A percentile compares a stretch with the other conserved stretches of the same genome.
Evolutionary conservation across 2,113 vertebrate species (phyloP).

Genomic region (Micronycteris hirsuta): DNA sequence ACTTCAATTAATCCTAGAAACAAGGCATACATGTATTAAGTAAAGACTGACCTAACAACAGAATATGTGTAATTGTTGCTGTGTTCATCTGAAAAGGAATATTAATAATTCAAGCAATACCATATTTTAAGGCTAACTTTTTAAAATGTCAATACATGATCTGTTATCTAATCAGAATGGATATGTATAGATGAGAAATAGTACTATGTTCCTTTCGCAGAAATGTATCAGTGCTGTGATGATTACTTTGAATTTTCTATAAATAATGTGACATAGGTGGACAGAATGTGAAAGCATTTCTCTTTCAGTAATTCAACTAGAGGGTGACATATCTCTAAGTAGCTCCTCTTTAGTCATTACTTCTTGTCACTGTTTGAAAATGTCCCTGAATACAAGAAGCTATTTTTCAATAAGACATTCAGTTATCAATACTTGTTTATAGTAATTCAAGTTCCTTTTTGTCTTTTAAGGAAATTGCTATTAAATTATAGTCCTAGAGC

Average conservation of each 20-base stretch:
- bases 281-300: background rate
- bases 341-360: background rate
- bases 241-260: background rate
- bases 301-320: background rate
- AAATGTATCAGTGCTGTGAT: background rate
- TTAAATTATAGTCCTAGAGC: slow-evolving; percentile 62
- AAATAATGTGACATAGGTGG: background rate
- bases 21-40: background rate
- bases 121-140: background rate
- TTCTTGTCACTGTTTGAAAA: slow-evolving; percentile 35
- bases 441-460: slow-evolving; percentile 69
- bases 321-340: background rate
- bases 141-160: background rate
- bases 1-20: background rate
- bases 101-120: background rate
- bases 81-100: too few species aligned
- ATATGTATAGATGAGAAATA: background rate
- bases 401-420: slow-evolving; percentile 63
- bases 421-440: slow-evolving; percentile 52
- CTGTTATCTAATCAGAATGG: background rate
- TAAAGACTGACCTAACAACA: background rate
- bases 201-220: background rate
- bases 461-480: slow-evolving; percentile 67
- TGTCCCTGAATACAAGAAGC: slow-evolving; percentile 41
- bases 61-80: background rate